A percentile compares a stretch with the other conserved stretches of the same genome.
These are phyloP conservation scores for Zaprionus nigranus DNA, from an alignment of 1,140 invertebrate genomes.

Conservation along the genomic window DNA sequence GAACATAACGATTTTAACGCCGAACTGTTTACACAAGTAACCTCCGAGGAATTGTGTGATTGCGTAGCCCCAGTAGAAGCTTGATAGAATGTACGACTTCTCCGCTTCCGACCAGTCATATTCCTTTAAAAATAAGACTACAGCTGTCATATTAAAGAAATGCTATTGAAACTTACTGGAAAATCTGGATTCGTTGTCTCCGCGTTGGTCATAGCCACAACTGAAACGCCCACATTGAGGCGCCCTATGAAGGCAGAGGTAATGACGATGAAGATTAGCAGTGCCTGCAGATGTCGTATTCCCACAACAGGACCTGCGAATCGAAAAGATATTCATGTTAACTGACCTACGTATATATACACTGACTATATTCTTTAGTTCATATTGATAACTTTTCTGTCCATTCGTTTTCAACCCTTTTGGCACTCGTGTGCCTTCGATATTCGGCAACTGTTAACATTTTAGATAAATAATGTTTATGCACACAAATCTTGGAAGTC, in stretches of 20 bases:
- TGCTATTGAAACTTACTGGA: slow-evolving; percentile 34
- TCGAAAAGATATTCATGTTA: background rate
- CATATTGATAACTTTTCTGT: too few relatives aligned
- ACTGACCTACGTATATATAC: background rate
- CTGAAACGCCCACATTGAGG: slow-evolving; percentile 67
- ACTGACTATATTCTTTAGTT: too few relatives aligned
- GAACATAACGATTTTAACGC: slow-evolving; percentile 87
- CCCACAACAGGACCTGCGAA: slow-evolving; percentile 62
- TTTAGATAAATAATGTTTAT: slow-evolving; percentile 17
- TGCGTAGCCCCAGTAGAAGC: slow-evolving; percentile 88
- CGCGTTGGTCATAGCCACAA: slow-evolving; percentile 74
- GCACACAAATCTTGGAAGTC: background rate
- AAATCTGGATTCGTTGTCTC: slow-evolving; percentile 86
- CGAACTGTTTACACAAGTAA: slow-evolving; percentile 87
- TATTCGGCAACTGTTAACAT: slow-evolving; percentile 13
- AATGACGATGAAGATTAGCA: slow-evolving; percentile 65
- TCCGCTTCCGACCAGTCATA: slow-evolving; percentile 85
- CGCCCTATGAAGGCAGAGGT: slow-evolving; percentile 57
- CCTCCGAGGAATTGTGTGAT: slow-evolving; percentile 88
- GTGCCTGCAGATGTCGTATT: slow-evolving; percentile 64
- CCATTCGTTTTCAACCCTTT: too few relatives aligned
- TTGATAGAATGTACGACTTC: slow-evolving; percentile 86
- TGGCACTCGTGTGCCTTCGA: too few relatives aligned
- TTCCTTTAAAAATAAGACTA: slow-evolving; percentile 41
- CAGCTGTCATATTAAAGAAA: background rate